Percentiles rank a stretch among this genome's conserved stretches.
These are phyloP conservation scores for Anguilla anguilla DNA, from an alignment of 2,797 vertebrate genomes.

Conservation along the genomic window DNA sequence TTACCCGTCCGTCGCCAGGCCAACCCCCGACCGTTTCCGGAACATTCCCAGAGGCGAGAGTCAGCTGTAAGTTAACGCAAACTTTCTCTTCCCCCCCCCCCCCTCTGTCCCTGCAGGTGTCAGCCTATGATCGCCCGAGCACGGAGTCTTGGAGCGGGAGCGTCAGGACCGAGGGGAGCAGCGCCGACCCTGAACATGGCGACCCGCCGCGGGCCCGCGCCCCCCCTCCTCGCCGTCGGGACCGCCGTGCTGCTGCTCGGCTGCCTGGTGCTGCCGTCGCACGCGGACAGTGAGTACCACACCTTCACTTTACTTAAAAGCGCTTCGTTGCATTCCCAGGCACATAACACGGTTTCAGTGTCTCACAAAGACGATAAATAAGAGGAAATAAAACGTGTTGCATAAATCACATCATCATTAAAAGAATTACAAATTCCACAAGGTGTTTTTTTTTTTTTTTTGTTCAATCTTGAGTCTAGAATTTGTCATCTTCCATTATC, in stretches of 20 bases:
- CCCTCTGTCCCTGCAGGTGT: slow-evolving; percentile 69
- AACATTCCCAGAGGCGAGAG: not conserved
- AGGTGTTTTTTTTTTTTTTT: too few species aligned
- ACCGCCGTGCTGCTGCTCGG: slow-evolving; percentile 75
- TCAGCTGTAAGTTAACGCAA: slow-evolving; percentile 46
- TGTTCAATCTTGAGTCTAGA: too few species aligned
- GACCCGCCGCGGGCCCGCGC: slow-evolving; percentile 78
- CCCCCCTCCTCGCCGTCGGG: slow-evolving; percentile 72
- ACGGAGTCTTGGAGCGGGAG: slow-evolving; percentile 55
- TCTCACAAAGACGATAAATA: too few species aligned
- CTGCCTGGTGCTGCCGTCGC: slow-evolving; percentile 76
- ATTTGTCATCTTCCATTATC: not conserved
- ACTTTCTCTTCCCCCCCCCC: slow-evolving; percentile 52
- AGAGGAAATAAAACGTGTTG: too few species aligned
- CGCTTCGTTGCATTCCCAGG: too few species aligned
- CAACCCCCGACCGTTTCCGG: not conserved
- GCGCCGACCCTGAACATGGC: slow-evolving; percentile 86
- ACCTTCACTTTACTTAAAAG: not conserved
- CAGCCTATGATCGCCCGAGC: slow-evolving; percentile 77
- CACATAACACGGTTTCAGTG: too few species aligned
- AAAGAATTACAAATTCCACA: too few species aligned
- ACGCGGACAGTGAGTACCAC: slow-evolving; percentile 85
- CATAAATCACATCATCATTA: too few species aligned
- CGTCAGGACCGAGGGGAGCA: slow-evolving; percentile 76
- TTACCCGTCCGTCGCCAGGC: too few species aligned